Evolutionary conservation across 1,140 invertebrate genomes (phyloP).

Genomic region (Lycorma delicatula): DNA sequence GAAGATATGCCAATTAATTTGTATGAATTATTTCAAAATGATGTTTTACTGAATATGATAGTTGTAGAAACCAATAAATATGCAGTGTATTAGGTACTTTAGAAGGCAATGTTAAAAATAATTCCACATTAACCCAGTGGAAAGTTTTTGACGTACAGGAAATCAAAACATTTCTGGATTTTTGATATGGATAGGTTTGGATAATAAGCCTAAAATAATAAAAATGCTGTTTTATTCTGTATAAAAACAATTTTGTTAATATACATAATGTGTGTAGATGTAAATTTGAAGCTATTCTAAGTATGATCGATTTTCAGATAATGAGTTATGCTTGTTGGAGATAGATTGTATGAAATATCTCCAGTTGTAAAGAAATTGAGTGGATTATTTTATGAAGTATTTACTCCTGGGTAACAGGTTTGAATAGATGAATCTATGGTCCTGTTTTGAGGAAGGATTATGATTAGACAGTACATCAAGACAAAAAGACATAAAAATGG

Average conservation of each 20-base stretch:
- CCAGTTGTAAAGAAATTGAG: background rate
- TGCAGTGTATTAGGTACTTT: background rate
- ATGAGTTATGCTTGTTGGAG: background rate
- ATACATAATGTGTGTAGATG: background rate
- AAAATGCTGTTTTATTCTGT: background rate
- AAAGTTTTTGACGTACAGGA: background rate
- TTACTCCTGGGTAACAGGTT: conserved; percentile 21
- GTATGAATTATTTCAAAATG: background rate
- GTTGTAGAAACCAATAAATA: background rate
- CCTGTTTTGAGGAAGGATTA: conserved; percentile 30
- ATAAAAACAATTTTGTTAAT: background rate
- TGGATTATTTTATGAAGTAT: background rate
- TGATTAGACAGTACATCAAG: conserved; percentile 33
- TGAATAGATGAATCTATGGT: conserved; percentile 28
- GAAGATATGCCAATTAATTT: background rate
- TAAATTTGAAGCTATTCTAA: background rate
- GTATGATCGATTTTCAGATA: background rate
- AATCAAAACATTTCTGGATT: background rate
- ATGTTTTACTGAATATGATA: background rate
- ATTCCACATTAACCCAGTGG: background rate
- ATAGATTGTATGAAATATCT: background rate
- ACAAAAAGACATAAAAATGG: conserved; percentile 32
- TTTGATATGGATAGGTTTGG: background rate
- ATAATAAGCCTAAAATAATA: background rate
- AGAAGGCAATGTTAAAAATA: background rate